Evolutionary conservation across 2,888 invertebrate genomes (phyloP).

Genomic region (Palloptera scutellata): DNA sequence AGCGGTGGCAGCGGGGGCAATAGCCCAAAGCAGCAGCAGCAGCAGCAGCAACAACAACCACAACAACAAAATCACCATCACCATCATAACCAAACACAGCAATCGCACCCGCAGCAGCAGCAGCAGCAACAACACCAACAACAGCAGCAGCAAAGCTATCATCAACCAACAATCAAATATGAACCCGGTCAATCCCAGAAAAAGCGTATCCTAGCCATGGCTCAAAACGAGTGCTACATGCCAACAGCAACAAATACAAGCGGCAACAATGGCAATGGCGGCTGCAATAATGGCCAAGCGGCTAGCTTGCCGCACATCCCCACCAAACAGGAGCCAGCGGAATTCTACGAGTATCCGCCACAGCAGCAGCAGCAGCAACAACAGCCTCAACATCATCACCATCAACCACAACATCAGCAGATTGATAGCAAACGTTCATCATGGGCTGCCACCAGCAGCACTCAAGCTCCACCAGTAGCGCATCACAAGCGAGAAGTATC

Average conservation of each 20-base stretch:
- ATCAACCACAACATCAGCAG: conserved; percentile 40
- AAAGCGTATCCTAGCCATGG: conserved; percentile 87
- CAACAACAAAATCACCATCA: conserved; percentile 37
- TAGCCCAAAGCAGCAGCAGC: conserved; percentile 24
- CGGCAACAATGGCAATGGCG: conserved; percentile 25
- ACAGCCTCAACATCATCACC: conserved; percentile 10
- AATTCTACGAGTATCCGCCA: conserved; percentile 61
- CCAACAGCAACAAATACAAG: conserved; percentile 64
- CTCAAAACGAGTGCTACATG: conserved; percentile 77
- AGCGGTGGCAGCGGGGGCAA: conserved; percentile 40
- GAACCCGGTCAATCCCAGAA: conserved; percentile 81
- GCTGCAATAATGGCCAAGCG: conserved; percentile 40
- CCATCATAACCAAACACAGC: conserved; percentile 52
- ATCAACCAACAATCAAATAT: conserved; percentile 60
- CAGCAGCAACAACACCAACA: conserved; percentile 46
- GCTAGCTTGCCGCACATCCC: conserved; percentile 61
- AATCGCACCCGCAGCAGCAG: conserved; percentile 40
- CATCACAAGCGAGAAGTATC: conserved; percentile 63
- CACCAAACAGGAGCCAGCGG: conserved; percentile 63
- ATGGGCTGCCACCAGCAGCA: conserved; percentile 62
- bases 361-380: conserved; percentile 46
- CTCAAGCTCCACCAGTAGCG: conserved; percentile 62
- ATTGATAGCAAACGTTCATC: conserved; percentile 62
- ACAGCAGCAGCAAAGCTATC: conserved; percentile 45
- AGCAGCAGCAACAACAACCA: conserved; percentile 24